Evolutionary conservation across 1,140 invertebrate genomes (phyloP).

Genomic region (Goniozus legneri): DNA sequence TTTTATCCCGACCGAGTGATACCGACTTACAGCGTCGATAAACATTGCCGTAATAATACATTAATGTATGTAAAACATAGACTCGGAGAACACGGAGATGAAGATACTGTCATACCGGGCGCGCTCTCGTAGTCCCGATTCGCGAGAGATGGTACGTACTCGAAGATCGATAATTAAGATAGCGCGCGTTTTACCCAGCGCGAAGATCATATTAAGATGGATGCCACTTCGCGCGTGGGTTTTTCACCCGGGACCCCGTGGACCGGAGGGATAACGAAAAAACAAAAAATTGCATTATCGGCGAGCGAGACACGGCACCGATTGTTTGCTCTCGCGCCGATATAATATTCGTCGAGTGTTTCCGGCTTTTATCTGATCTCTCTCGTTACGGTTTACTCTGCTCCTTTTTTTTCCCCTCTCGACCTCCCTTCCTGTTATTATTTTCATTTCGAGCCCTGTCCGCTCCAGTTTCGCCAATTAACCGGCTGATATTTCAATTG

Average conservation of each 20-base stretch:
- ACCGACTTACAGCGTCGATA: too few relatives aligned
- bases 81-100: background rate
- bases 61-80: background rate
- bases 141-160: too few relatives aligned
- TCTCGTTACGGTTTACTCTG: background rate
- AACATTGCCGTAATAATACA: background rate
- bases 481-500: too few relatives aligned
- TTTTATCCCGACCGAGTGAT: too few relatives aligned
- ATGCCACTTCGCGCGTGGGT: constrained; percentile 8
- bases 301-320: too few relatives aligned
- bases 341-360: too few relatives aligned
- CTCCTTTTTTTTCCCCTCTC: background rate
- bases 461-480: too few relatives aligned
- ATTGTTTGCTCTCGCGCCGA: too few relatives aligned
- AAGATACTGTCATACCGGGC: background rate
- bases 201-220: constrained; percentile 10
- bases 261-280: too few relatives aligned
- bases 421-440: background rate
- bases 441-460: too few relatives aligned
- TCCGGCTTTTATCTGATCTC: too few relatives aligned
- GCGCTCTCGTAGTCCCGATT: background rate
- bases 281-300: too few relatives aligned
- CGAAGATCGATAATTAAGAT: constrained; percentile 14
- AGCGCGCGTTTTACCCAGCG: background rate
- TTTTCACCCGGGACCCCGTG: constrained; percentile 16